Base-by-base conservation (phyloP, 2,888 invertebrate genomes). In the Pemphredon lugubris region DNA sequence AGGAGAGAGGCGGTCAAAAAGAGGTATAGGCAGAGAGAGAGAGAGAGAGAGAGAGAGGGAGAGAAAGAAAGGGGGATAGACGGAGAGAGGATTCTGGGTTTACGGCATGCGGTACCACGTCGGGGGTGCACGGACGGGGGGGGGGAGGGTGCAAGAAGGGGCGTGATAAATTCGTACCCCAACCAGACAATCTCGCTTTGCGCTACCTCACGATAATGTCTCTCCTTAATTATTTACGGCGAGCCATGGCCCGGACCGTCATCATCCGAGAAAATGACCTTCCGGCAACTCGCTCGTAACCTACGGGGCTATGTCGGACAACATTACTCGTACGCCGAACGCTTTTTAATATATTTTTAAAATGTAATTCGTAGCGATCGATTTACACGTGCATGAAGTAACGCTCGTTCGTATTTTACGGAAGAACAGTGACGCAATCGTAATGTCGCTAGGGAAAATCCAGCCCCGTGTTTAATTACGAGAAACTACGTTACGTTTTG, bases 141-240 rank as follows among this genome's bases (percentile, higher is more conserved):
- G n/a, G 45, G 32, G 55, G 32, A 53, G 61, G 58, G 48, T 60
- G 65, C 48, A 55, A 66, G 64, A 69, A 71, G 72, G 60, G 58
- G 55, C 51, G 77, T 77, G 77, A 85, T 85, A 85, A 85, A 85
- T 85, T 77, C 69, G 42, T 64, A 68, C 68, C 67, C 58, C 47
- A 51, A 34, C 53, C 59, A 68, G 79, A 75, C 75, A 74, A 79
- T 84, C 81, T 74, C 75, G 77, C 73, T 73, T 77, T 65, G 74
- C 76, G 75, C 59, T 77, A 37, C 64, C 72, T 66, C 60, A 67
- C 69, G 83, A 82, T 82, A 82, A 81, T 84, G 84, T 79, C 77
- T 60, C 59, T 63, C 64, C 67, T 79, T 83, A 83, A 84, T 84
- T 84, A 79, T 84, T 83, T 83, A 81, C 67, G 67, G 30, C 37